These are phyloP conservation scores for Ptilorrhoa leucosticta DNA, from an alignment of 2,113 vertebrate species.

Conservation along the genomic window DNA sequence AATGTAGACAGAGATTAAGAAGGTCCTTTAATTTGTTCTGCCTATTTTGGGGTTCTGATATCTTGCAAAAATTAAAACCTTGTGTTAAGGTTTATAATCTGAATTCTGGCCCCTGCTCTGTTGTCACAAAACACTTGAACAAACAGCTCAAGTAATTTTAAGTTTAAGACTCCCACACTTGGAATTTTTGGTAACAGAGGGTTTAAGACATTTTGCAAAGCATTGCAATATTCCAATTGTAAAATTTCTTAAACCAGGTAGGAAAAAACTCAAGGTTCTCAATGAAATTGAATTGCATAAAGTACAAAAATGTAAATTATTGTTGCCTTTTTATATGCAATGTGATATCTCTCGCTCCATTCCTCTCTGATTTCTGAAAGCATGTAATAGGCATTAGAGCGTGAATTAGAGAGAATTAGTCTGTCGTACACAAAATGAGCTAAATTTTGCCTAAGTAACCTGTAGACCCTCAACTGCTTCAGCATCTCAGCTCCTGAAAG, in stretches of 20 bases:
- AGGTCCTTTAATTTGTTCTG: background rate
- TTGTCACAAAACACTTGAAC: background rate
- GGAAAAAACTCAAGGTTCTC: background rate
- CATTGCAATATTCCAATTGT: background rate
- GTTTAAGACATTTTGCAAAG: background rate
- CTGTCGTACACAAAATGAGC: background rate
- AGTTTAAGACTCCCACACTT: background rate
- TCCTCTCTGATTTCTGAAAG: background rate
- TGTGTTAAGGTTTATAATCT: background rate
- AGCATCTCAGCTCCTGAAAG: background rate
- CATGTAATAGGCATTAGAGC: background rate
- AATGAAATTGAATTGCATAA: background rate
- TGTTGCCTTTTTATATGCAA: background rate
- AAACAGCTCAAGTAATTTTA: background rate
- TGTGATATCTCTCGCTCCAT: background rate
- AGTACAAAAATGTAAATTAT: background rate
- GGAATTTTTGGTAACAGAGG: background rate
- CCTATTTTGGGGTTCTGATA: background rate
- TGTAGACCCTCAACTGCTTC: background rate
- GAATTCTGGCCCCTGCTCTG: background rate
- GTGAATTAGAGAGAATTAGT: background rate
- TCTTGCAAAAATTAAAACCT: background rate
- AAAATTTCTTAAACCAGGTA: background rate
- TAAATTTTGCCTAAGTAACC: background rate
- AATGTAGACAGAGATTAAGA: background rate